Conservation (phyloP, 23 tunicate species). For the Clavelina lepadiformis region DNA sequence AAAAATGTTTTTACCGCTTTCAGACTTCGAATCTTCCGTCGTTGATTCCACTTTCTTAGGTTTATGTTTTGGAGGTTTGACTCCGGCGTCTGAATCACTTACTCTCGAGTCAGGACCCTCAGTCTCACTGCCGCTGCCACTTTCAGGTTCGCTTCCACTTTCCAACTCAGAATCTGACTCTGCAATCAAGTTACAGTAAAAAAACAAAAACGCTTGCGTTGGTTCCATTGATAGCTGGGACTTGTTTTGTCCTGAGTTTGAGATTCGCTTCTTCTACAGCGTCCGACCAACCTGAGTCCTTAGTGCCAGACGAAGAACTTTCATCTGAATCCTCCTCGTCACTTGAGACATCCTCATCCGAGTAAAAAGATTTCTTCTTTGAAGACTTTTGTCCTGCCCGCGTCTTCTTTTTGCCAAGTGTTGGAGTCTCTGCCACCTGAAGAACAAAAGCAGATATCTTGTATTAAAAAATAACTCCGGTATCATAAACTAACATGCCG, state of each 20-base stretch:
- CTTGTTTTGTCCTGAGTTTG: background rate
- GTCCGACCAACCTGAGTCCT: slow-evolving; percentile 37
- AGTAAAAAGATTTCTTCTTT: slow-evolving; percentile 76
- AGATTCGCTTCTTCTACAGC: background rate
- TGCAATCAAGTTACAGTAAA: too few species aligned
- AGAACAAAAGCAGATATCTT: background rate
- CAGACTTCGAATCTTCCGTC: slow-evolving; percentile 8
- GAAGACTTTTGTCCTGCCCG: slow-evolving; percentile 13
- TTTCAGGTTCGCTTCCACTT: slow-evolving; percentile 10
- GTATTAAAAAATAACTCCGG: background rate
- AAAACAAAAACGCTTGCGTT: background rate
- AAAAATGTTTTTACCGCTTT: slow-evolving; percentile 9
- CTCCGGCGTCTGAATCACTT: slow-evolving; percentile 63
- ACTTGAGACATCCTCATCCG: slow-evolving; percentile 53
- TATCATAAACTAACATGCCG: background rate
- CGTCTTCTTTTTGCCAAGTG: slow-evolving; percentile 4
- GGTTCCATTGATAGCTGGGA: background rate
- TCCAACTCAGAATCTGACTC: slow-evolving; percentile 38
- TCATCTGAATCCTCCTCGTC: slow-evolving; percentile 29
- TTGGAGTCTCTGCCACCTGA: slow-evolving; percentile 15
- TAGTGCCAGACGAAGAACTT: slow-evolving; percentile 22
- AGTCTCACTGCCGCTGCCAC: slow-evolving; percentile 20
- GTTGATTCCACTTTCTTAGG: background rate
- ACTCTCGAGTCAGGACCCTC: slow-evolving; percentile 87
- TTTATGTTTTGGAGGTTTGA: background rate